Evolutionary conservation across 2,797 vertebrate species (phyloP).

Genomic region (Parambassis ranga): DNA sequence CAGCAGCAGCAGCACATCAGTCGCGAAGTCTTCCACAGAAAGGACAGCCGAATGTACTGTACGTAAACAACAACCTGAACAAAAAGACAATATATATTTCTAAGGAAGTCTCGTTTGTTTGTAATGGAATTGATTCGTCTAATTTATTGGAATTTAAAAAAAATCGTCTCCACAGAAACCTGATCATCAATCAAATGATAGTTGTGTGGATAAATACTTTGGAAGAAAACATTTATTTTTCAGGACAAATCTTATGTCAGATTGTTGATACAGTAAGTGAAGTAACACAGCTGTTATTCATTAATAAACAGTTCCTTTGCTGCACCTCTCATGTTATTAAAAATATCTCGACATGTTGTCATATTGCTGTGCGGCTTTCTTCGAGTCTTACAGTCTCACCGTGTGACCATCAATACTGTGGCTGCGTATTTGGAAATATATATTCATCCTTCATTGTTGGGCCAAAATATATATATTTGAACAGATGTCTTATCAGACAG

Average conservation of each 20-base stretch:
- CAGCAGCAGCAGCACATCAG: no score
- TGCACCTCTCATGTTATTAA: neutral
- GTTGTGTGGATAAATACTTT: neutral
- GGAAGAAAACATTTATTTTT: neutral
- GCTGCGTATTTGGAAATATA: slow-evolving; percentile 63
- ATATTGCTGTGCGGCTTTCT: neutral
- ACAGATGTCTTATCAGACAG: slow-evolving; percentile 32
- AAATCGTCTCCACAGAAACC: neutral
- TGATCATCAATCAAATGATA: neutral
- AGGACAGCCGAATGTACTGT: no score
- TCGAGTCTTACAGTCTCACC: no score
- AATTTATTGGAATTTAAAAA: neutral
- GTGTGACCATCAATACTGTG: slow-evolving; percentile 2
- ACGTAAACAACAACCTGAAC: no score
- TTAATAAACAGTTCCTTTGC: neutral
- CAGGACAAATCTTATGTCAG: no score
- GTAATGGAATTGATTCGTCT: neutral
- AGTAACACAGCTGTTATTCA: neutral
- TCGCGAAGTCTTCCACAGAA: no score
- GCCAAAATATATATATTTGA: slow-evolving; percentile 57
- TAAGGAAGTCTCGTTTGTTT: no score
- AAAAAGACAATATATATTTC: no score
- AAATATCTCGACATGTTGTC: neutral
- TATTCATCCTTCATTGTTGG: slow-evolving; percentile 65
- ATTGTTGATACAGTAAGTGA: neutral